phyloP scores from a whole-genome alignment of 1,140 invertebrate species.

The Caerostris darwini region DNA sequence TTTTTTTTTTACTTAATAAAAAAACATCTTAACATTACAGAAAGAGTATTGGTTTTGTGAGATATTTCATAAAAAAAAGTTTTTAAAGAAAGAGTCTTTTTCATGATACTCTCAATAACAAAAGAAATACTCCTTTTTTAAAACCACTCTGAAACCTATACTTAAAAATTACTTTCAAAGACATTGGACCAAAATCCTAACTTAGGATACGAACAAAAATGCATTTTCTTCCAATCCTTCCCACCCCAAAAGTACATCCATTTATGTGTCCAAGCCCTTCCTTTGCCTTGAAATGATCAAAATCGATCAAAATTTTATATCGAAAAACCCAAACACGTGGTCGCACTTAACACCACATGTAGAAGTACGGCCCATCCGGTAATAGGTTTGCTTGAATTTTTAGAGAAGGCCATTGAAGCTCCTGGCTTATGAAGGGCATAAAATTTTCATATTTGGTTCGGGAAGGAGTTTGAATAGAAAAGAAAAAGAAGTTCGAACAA shows the following conservation, averaged over 20 bases:
- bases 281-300: not conserved
- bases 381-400: conserved; percentile 28
- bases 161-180: not conserved
- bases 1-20: too few species aligned
- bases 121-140: not conserved
- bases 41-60: too few species aligned
- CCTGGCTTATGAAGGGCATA: not conserved
- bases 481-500: not conserved
- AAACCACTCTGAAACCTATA: not conserved
- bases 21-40: too few species aligned
- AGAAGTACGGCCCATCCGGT: not conserved
- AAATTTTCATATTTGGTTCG: conserved; percentile 20
- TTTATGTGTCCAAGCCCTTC: not conserved
- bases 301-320: conserved; percentile 46
- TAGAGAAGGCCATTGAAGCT: not conserved
- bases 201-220: not conserved
- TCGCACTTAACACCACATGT: not conserved
- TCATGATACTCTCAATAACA: not conserved
- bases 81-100: not conserved
- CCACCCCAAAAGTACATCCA: not conserved
- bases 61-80: not conserved
- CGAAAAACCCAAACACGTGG: not conserved
- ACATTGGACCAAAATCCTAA: not conserved
- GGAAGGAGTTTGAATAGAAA: not conserved
- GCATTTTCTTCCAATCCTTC: not conserved